Evolutionary conservation across 2,797 vertebrate species (phyloP).

Genomic region (Glossophaga mutica): DNA sequence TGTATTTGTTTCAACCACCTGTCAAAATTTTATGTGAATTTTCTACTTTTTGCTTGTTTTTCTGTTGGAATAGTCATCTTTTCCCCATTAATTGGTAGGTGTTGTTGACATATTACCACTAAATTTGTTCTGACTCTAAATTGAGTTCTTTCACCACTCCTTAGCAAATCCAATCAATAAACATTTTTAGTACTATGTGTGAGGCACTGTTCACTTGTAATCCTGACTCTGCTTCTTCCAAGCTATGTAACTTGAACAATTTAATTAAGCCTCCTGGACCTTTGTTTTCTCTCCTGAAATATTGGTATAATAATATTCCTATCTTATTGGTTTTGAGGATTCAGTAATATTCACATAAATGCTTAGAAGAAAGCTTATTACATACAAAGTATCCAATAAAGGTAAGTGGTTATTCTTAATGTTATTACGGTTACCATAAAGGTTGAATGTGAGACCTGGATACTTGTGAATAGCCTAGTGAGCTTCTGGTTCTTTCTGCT

Average conservation of each 20-base stretch:
- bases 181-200: neutral
- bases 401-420: neutral
- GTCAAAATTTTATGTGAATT: conserved; percentile 32
- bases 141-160: neutral
- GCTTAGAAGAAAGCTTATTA: neutral
- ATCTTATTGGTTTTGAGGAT: neutral
- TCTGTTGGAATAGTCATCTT: neutral
- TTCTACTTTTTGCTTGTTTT: conserved; percentile 1
- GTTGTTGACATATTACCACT: neutral
- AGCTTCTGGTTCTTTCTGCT: conserved; percentile 34
- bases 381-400: neutral
- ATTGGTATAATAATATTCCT: neutral
- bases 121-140: conserved; percentile 15
- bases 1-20: neutral
- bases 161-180: neutral
- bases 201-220: neutral
- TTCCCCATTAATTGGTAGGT: neutral
- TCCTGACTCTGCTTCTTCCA: conserved; percentile 2
- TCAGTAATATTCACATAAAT: neutral
- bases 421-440: neutral
- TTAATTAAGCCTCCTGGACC: neutral
- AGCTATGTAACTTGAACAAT: neutral
- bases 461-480: neutral
- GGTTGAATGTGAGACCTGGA: neutral
- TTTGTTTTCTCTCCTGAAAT: neutral